A percentile compares a stretch with the other conserved stretches of the same genome.
Conservation (phyloP, 2,888 invertebrate species). For the Parnassius apollo region DNA sequence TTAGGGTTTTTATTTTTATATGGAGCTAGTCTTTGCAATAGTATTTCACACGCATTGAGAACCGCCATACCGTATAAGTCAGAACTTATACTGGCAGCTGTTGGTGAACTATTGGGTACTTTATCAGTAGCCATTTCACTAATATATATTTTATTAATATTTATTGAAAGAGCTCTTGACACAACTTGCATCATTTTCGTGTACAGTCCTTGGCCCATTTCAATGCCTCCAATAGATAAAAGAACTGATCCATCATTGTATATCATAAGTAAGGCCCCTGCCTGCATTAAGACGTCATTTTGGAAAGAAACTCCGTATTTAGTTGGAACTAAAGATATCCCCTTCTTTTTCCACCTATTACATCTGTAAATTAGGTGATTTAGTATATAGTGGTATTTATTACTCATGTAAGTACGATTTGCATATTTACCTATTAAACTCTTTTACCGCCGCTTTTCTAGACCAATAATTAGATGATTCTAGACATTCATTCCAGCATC, state of each 20-base stretch:
- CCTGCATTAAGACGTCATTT: conserved; percentile 85
- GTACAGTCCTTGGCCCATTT: conserved; percentile 95
- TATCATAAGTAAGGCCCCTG: conserved; percentile 88
- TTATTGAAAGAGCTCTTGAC: conserved; percentile 83
- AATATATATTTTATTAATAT: conserved; percentile 84
- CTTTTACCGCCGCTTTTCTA: conserved; percentile 80
- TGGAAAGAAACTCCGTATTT: conserved; percentile 89
- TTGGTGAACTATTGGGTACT: conserved; percentile 90
- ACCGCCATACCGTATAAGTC: conserved; percentile 93
- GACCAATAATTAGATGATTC: conserved; percentile 82
- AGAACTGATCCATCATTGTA: conserved; percentile 91
- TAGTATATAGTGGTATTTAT: not conserved
- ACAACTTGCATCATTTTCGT: conserved; percentile 95
- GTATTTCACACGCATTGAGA: conserved; percentile 85
- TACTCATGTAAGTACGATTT: not conserved
- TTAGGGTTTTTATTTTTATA: conserved; percentile 84
- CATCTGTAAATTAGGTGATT: conserved; percentile 60
- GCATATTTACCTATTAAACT: conserved; percentile 84
- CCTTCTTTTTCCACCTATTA: conserved; percentile 89
- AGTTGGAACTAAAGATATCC: conserved; percentile 86
- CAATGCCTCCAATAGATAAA: conserved; percentile 89
- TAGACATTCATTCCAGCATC: conserved; percentile 90
- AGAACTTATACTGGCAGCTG: conserved; percentile 89
- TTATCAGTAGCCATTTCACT: conserved; percentile 89
- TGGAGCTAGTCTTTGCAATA: conserved; percentile 85